Evolutionary conservation across 1,140 invertebrate genomes (phyloP).

Genomic region (Trinorchestia longiramus): DNA sequence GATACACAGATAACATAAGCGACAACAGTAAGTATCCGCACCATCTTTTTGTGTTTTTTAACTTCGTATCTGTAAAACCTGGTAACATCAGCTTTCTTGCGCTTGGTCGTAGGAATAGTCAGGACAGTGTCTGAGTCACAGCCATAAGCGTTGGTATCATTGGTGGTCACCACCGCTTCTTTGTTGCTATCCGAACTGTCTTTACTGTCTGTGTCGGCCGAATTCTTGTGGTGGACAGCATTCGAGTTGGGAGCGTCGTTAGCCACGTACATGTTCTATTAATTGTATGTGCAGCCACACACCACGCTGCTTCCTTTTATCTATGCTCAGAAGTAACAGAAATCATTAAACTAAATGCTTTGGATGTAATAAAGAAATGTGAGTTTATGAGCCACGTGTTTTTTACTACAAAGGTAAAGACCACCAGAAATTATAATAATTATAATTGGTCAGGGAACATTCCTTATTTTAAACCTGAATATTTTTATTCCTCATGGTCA

Average conservation of each 20-base stretch:
- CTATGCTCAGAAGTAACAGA: neutral
- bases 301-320: neutral
- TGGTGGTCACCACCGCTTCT: neutral
- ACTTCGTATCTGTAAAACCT: conserved; percentile 82
- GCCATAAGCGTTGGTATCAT: conserved; percentile 10
- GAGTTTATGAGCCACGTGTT: neutral
- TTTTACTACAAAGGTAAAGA: too few relatives aligned
- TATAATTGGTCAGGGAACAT: too few relatives aligned
- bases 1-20: conserved; percentile 96
- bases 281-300: too few relatives aligned
- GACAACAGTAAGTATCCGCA: conserved; percentile 93
- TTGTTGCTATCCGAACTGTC: conserved; percentile 36
- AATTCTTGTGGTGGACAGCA: neutral
- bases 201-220: conserved; percentile 20
- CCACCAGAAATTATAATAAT: too few relatives aligned
- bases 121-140: conserved; percentile 63
- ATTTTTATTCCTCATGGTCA: too few relatives aligned
- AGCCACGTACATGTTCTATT: neutral
- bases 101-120: conserved; percentile 59
- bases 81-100: conserved; percentile 78
- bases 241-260: neutral
- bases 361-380: neutral
- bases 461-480: too few relatives aligned
- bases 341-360: neutral
- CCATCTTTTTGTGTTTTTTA: conserved; percentile 86